Evolutionary conservation across 2,888 invertebrate species (phyloP), one percentile per base, ranked within the genome.

Genomic region (Ditylenchus weischeri): DNA sequence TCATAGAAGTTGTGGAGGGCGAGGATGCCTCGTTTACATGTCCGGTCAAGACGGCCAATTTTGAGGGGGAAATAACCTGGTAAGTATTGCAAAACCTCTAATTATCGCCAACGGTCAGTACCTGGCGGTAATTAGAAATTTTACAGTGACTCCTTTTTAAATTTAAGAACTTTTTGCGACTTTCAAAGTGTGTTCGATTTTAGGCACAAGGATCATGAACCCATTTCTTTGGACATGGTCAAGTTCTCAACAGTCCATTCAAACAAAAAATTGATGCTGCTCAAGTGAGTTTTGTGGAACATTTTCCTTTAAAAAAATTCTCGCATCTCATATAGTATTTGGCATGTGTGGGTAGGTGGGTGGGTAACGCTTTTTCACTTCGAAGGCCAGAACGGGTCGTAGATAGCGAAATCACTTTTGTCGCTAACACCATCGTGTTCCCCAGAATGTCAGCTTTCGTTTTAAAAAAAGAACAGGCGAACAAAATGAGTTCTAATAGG

Each of bases 21-120:
- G 80, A 84, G 59, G 79, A 84, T 8, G 78, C 85, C 2, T 78
- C 82, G n/a, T 78, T 87, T 54, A 83, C 83, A 15, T 87, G 87
- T 77, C 82, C 82, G 0, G 29, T 75, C 48, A 66, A 72, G 21
- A 68, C 68, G 43, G 23, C 21, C 59, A 75, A 76, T 64, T 79
- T 78, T 72, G 68, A 69, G 29, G 79, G 78, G 19, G 67, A 78
- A 36, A 76, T 79, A 50, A 69, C 65, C 3, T 82, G 82, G 82
- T 69, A 19, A 59, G 48, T 13, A 23, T 10, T 18, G 11, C 54
- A 54, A 54, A 54, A 7, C 54, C n/a, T 23, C 21, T 23, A 54
- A 18, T 50, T 18, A 4, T 29, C 29, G 5, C 29, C 2, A 5
- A 29, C 3, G 29, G 29, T 29, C 2, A 29, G 29, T 29, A 5